These are phyloP conservation scores for Oscheius sp. DNA, from an alignment of 2,888 invertebrate species.

Conservation along the genomic window DNA sequence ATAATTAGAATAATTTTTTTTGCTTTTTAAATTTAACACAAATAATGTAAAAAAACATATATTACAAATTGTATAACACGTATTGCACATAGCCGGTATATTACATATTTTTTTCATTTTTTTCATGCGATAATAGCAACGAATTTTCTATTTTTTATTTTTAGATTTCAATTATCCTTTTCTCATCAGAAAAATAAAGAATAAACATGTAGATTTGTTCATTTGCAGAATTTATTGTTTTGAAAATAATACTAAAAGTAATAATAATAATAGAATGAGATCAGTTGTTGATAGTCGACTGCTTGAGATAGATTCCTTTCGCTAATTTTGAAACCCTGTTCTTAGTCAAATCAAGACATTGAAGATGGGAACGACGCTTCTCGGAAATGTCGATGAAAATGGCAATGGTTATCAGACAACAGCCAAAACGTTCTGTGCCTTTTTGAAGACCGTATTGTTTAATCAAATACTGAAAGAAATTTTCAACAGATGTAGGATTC, in stretches of 20 bases:
- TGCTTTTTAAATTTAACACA: too few species aligned
- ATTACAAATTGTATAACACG: too few species aligned
- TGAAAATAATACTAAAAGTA: neutral
- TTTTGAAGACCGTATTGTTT: constrained; percentile 12
- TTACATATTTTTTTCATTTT: too few species aligned
- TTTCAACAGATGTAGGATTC: neutral
- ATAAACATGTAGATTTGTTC: too few species aligned
- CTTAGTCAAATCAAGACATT: constrained; percentile 39
- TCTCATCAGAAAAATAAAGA: too few species aligned
- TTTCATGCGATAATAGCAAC: too few species aligned
- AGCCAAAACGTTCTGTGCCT: constrained; percentile 18
- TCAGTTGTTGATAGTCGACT: neutral
- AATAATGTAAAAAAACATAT: too few species aligned
- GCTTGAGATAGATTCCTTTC: constrained; percentile 46
- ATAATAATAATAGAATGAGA: neutral
- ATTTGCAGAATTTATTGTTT: too few species aligned
- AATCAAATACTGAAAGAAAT: constrained; percentile 12
- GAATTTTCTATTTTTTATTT: too few species aligned
- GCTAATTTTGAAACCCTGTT: constrained; percentile 42
- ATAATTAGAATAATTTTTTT: too few species aligned
- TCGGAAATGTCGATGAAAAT: constrained; percentile 16
- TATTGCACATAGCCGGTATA: too few species aligned
- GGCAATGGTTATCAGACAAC: constrained; percentile 9
- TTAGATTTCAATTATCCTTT: too few species aligned
- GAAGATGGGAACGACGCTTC: constrained; percentile 29